These are phyloP conservation scores for Microcebus lehilahytsara DNA, from an alignment of 2,113 vertebrate species.

Conservation along the genomic window DNA sequence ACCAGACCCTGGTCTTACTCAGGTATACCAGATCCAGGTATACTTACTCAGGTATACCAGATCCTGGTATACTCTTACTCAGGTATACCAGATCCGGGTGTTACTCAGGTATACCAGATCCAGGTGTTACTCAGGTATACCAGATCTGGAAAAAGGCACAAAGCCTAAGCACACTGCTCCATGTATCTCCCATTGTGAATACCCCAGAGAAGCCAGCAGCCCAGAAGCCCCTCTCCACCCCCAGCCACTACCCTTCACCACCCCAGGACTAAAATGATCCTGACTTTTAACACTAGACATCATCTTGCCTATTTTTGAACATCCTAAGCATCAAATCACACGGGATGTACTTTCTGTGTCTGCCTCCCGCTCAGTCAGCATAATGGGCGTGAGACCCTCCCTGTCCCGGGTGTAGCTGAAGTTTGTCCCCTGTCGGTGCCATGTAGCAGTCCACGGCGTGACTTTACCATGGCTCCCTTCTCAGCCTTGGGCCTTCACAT, in stretches of 20 bases:
- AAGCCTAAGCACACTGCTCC: too few relatives aligned
- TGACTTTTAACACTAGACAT: not conserved
- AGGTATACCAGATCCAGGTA: too few relatives aligned
- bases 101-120: not conserved
- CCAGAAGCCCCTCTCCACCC: not conserved
- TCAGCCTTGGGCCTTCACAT: not conserved
- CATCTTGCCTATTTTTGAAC: not conserved
- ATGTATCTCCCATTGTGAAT: not conserved
- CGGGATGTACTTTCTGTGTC: not conserved
- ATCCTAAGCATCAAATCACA: not conserved
- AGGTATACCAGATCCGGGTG: not conserved
- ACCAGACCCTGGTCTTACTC: too few relatives aligned
- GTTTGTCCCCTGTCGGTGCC: not conserved
- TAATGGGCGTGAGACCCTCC: not conserved
- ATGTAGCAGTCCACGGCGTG: accelerated
- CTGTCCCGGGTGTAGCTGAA: not conserved
- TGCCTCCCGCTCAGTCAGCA: not conserved
- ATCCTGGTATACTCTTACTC: not conserved
- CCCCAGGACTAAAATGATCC: not conserved
- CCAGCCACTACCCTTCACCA: not conserved
- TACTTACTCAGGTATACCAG: not conserved
- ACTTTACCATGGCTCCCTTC: too few relatives aligned
- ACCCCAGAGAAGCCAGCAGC: not conserved
- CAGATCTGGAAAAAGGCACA: accelerated
- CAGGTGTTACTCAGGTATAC: not conserved